Evolutionary conservation across 2,888 invertebrate genomes (phyloP).

Genomic region (Lasioglossum morio): DNA sequence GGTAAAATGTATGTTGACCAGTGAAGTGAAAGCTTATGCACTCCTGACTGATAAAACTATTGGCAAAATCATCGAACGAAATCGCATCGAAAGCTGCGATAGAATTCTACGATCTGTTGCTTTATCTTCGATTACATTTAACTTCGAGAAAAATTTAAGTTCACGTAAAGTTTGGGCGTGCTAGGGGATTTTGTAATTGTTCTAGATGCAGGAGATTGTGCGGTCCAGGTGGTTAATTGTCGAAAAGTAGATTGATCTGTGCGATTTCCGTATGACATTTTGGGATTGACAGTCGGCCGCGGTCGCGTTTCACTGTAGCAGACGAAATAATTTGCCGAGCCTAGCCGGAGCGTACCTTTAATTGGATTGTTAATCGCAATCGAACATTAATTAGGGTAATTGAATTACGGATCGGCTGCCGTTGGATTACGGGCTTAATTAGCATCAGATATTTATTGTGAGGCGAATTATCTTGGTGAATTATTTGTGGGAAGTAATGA

Average conservation of each 20-base stretch:
- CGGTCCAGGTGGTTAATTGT: not conserved
- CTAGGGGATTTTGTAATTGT: not conserved
- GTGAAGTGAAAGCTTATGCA: no score
- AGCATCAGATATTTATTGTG: slow-evolving; percentile 61
- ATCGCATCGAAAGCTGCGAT: no score
- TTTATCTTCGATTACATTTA: no score
- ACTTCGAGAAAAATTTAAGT: not conserved
- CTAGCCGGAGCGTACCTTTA: slow-evolving; percentile 42
- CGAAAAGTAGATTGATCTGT: not conserved
- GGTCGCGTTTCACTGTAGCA: slow-evolving; percentile 36
- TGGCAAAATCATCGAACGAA: no score
- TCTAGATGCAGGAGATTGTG: not conserved
- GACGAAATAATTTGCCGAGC: slow-evolving; percentile 48
- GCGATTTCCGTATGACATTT: not conserved
- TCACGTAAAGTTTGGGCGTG: not conserved
- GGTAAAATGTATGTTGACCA: no score
- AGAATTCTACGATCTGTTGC: no score
- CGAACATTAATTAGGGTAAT: slow-evolving; percentile 61
- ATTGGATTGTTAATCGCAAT: slow-evolving; percentile 65
- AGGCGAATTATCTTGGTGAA: slow-evolving; percentile 60
- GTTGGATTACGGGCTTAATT: slow-evolving; percentile 58
- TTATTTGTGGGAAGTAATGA: slow-evolving; percentile 60
- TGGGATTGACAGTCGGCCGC: slow-evolving; percentile 30
- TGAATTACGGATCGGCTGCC: slow-evolving; percentile 57
- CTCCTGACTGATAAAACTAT: no score